These are phyloP conservation scores for Acrossocheilus wenchowensis DNA, from an alignment of 2,797 vertebrate genomes.

Conservation along the genomic window DNA sequence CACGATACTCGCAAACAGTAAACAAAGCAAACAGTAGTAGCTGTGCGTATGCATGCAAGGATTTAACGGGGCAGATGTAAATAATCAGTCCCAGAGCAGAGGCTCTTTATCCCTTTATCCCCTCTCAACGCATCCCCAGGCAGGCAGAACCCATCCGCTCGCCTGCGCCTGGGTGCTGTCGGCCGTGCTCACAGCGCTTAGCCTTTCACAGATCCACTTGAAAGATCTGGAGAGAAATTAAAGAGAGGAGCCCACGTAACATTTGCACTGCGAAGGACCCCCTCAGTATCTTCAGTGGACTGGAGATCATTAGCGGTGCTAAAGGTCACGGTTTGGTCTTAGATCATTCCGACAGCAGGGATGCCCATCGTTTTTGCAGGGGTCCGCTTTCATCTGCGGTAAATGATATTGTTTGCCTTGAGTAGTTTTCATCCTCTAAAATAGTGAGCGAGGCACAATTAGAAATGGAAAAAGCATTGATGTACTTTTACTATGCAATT, in stretches of 20 bases:
- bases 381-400: constrained; percentile 26
- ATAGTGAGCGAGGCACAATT: neutral
- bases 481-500: neutral
- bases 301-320: constrained; percentile 34
- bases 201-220: constrained; percentile 37
- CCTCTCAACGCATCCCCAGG: constrained; percentile 82
- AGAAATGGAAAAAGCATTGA: constrained; percentile 1
- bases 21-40: constrained; percentile 71
- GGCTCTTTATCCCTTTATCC: constrained; percentile 93
- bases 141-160: constrained; percentile 71
- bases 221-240: constrained; percentile 48
- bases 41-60: constrained; percentile 65
- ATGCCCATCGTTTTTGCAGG: constrained; percentile 9
- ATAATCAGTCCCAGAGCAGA: constrained; percentile 86
- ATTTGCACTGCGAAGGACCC: constrained; percentile 16
- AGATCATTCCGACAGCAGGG: constrained; percentile 25
- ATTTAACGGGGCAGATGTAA: constrained; percentile 88
- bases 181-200: constrained; percentile 44
- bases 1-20: constrained; percentile 31
- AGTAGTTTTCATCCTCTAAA: neutral
- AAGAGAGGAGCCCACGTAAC: constrained; percentile 20
- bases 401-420: constrained; percentile 16
- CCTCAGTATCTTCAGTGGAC: constrained; percentile 20
- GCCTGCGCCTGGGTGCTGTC: constrained; percentile 47
- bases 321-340: constrained; percentile 24